These are phyloP conservation scores for Ptilorrhoa leucosticta DNA, from an alignment of 2,113 vertebrate species.

Conservation along the genomic window DNA sequence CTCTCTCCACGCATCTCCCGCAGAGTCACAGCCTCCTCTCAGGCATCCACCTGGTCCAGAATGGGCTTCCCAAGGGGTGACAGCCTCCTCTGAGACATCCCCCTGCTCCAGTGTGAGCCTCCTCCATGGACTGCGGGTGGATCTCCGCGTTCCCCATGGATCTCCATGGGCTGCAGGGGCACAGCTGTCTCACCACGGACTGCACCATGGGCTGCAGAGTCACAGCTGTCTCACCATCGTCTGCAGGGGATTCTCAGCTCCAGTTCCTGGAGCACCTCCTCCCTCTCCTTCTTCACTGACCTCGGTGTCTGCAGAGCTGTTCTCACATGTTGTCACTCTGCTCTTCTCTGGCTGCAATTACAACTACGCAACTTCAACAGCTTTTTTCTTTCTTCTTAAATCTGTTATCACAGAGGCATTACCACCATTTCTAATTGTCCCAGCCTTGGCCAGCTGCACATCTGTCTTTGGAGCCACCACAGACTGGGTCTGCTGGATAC, in stretches of 20 bases:
- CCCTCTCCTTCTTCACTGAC: neutral
- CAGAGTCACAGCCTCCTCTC: neutral
- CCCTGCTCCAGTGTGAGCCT: neutral
- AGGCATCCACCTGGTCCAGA: neutral
- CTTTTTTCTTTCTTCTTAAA: neutral
- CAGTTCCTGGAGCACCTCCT: neutral
- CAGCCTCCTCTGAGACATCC: neutral
- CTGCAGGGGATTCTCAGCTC: neutral
- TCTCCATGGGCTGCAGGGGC: neutral
- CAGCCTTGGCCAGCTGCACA: neutral
- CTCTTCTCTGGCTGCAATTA: neutral
- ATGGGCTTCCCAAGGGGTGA: too few relatives aligned
- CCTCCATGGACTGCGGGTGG: neutral
- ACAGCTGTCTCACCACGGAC: neutral
- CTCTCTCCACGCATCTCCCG: neutral
- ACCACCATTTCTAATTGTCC: neutral
- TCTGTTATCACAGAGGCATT: accelerated
- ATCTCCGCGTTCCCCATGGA: neutral
- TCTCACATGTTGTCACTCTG: neutral
- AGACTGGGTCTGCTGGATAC: neutral
- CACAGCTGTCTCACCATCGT: neutral
- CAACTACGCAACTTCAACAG: neutral
- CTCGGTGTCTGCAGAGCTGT: accelerated
- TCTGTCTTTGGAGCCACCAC: neutral
- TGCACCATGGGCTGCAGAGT: neutral